phyloP scores from a whole-genome alignment of 2,113 vertebrate genomes.

The Aptenodytes patagonicus region DNA sequence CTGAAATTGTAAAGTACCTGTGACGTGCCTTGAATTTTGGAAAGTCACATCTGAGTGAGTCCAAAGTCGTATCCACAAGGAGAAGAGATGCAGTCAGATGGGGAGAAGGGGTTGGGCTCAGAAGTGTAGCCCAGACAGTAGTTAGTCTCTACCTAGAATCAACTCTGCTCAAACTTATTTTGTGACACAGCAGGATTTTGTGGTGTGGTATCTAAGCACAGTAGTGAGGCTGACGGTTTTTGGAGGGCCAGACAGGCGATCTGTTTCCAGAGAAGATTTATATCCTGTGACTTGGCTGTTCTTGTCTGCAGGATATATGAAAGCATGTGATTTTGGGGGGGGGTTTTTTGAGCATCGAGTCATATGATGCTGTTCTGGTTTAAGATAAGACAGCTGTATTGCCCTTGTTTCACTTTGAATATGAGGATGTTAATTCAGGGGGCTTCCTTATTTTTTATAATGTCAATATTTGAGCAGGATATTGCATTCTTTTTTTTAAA shows the following conservation, averaged over 20 bases:
- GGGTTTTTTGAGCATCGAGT: neutral
- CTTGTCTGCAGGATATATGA: conserved; percentile 33
- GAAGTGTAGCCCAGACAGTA: neutral
- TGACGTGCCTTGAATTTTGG: neutral
- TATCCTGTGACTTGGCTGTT: conserved; percentile 27
- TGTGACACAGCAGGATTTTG: neutral
- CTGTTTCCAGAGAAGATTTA: neutral
- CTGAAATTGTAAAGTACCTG: neutral
- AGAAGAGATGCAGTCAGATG: neutral
- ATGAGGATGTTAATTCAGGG: neutral
- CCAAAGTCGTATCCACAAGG: neutral
- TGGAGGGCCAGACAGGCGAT: neutral
- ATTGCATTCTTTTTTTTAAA: neutral
- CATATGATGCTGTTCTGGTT: conserved; percentile 14
- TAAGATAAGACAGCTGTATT: conserved; percentile 26
- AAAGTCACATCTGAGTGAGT: neutral
- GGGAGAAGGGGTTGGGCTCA: neutral
- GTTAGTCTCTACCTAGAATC: neutral
- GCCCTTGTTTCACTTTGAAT: neutral
- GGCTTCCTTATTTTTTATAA: conserved; percentile 39
- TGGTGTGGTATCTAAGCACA: neutral
- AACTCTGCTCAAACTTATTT: neutral
- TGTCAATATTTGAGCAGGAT: neutral
- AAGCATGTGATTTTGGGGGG: conserved; percentile 28
- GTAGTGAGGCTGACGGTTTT: neutral